Conservation (phyloP, 1,140 invertebrate species). For the Ephestia elutella region DNA sequence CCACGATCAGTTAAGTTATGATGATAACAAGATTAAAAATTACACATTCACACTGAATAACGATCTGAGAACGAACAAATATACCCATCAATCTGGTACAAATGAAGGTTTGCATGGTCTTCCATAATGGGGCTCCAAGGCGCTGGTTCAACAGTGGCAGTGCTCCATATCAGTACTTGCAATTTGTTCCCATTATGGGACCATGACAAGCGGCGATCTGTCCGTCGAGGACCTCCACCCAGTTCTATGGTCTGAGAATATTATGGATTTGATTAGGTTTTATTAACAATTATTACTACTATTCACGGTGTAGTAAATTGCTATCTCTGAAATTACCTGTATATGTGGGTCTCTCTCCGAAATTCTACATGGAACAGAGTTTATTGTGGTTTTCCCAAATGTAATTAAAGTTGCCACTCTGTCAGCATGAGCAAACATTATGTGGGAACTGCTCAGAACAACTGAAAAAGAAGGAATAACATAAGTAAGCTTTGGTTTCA, state of each 20-base stretch:
- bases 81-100: constrained; percentile 63
- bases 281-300: no score
- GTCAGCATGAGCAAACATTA: constrained; percentile 53
- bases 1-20: no score
- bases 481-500: no score
- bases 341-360: constrained; percentile 58
- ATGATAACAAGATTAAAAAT: no score
- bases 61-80: no score
- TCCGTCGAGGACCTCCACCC: constrained; percentile 40
- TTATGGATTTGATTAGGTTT: background rate
- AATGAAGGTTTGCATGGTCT: constrained; percentile 66
- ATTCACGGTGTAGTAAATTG: no score
- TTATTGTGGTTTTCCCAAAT: constrained; percentile 43
- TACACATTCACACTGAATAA: no score
- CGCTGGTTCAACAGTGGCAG: constrained; percentile 54
- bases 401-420: constrained; percentile 51
- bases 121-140: constrained; percentile 67
- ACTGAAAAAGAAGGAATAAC: constrained; percentile 40
- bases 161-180: constrained; percentile 59
- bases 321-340: constrained; percentile 35
- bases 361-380: constrained; percentile 41
- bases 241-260: constrained; percentile 47
- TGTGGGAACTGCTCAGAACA: constrained; percentile 44
- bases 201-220: constrained; percentile 52
- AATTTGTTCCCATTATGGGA: constrained; percentile 30